A percentile compares a stretch with the other conserved stretches of the same genome.
Conservation (phyloP, 2,888 invertebrate genomes). For the Shargacucullia verbasci region DNA sequence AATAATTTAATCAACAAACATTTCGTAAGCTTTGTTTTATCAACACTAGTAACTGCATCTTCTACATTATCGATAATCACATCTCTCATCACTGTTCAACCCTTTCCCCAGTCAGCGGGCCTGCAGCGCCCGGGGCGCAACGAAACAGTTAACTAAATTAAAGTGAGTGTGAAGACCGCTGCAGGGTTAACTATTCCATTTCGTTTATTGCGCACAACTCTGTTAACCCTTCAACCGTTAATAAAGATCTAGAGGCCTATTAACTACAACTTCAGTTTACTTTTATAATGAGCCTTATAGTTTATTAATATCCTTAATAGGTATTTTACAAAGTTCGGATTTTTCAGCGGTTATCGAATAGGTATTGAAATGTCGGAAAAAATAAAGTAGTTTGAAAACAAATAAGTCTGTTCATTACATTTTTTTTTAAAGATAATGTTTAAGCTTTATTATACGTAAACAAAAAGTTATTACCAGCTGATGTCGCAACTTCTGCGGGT, state of each 20-base stretch:
- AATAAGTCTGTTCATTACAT: not conserved
- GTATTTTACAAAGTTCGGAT: constrained; percentile 10
- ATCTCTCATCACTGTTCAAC: constrained; percentile 74
- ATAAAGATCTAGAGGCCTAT: constrained; percentile 87
- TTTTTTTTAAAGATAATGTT: constrained; percentile 5
- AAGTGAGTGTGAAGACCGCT: constrained; percentile 88
- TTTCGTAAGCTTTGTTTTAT: too few species aligned
- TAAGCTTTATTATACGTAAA: not conserved
- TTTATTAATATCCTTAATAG: constrained; percentile 39
- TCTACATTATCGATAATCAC: constrained; percentile 37
- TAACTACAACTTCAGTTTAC: constrained; percentile 72
- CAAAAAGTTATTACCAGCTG: constrained; percentile 30
- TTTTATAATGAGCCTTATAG: constrained; percentile 71
- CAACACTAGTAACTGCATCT: constrained; percentile 3
- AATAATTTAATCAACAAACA: too few species aligned
- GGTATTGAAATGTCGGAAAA: too few species aligned
- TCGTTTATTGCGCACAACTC: constrained; percentile 87
- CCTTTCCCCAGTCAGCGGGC: constrained; percentile 76
- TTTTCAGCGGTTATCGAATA: not conserved
- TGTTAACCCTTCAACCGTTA: constrained; percentile 83
- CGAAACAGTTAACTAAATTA: constrained; percentile 89
- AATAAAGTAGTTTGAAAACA: not conserved
- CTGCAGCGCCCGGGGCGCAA: constrained; percentile 82
- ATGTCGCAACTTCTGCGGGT: constrained; percentile 37
- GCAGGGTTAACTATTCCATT: constrained; percentile 89